Evolutionary conservation across 2,797 vertebrate species (phyloP).

Genomic region (Gymnothorax javanicus): DNA sequence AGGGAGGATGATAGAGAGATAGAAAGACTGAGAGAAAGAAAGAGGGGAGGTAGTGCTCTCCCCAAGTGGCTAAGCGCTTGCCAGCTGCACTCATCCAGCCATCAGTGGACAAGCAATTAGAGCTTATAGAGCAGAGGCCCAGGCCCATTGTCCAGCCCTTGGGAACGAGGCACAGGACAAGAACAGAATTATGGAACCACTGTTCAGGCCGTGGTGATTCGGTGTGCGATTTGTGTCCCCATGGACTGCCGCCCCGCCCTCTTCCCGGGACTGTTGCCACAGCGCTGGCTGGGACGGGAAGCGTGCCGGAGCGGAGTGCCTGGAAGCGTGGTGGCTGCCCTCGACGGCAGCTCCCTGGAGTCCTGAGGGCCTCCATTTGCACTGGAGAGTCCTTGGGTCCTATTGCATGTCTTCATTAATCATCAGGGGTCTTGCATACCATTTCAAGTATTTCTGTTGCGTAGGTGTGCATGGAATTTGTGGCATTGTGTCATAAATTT

Average conservation of each 20-base stretch:
- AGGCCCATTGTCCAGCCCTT: slow-evolving; percentile 59
- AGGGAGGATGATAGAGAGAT: slow-evolving; percentile 4
- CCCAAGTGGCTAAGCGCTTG: slow-evolving; percentile 58
- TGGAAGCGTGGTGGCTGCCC: neutral
- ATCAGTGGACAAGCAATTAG: slow-evolving; percentile 66
- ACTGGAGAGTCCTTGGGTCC: neutral
- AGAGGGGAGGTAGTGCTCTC: slow-evolving; percentile 11
- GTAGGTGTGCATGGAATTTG: neutral
- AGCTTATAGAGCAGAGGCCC: slow-evolving; percentile 66
- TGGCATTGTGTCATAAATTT: neutral
- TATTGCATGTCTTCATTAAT: neutral
- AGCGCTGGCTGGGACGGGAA: neutral
- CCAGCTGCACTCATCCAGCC: slow-evolving; percentile 56
- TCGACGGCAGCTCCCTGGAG: neutral
- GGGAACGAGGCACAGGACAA: slow-evolving; percentile 60
- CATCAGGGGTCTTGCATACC: neutral
- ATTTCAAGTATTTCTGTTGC: neutral
- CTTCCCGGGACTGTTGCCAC: neutral
- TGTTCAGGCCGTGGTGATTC: neutral
- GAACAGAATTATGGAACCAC: neutral
- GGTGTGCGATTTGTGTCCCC: neutral
- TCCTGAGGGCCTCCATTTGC: neutral
- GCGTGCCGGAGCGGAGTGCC: neutral
- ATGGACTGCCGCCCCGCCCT: neutral
- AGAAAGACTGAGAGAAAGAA: slow-evolving; percentile 3